Base-by-base conservation (phyloP, 2,797 vertebrate species). In the Labroides dimidiatus region DNA sequence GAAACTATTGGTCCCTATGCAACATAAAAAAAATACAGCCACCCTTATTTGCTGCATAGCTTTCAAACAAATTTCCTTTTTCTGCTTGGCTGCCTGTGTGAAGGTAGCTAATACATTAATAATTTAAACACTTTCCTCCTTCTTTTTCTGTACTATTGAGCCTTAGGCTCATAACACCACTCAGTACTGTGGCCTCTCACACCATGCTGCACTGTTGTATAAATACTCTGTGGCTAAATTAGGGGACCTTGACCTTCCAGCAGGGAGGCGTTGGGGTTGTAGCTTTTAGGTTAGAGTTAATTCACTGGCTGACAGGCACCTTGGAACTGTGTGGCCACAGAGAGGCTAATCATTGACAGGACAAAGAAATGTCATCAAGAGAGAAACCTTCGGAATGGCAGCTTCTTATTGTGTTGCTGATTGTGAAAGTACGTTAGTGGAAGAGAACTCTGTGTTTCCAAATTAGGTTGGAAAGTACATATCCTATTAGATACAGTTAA, bases 61-160 rank as follows among this genome's bases (percentile, higher is more conserved):
- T 72, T 77, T 78, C 62, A 84, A 77, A 79, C 53, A 61, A 56
- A 79, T 84, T 76, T 78, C 55, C 50, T 66, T 56, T 54, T 75
- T 64, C 63, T 82, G 57, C 61, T 58, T 15, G 30, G 61, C 65
- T 79, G 78, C 61, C 75, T 69, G 80, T 75, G 64, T 75, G 59
- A 72, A 81, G 75, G 85, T 76, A 81, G 66, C 61, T 69, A 72
- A 71, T 51, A 68, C 75, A 81, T 92, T 63, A 90, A 90, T 90
- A 85, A 88, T 90, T 88, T 48, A 90, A 80, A 74, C 48, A 62
- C 47, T 45, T 60, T 69, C 45, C 68, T 64, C 42, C 56, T 56
- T 69, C 68, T 78, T 60, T 65, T 65, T 72, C n/a, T 70, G 67
- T 84, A 42, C 62, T 56, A 75, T 74, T 61, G 69, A 80, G 65